These are phyloP conservation scores for Gandaritis pyraliata DNA, from an alignment of 2,888 invertebrate genomes.

Conservation along the genomic window DNA sequence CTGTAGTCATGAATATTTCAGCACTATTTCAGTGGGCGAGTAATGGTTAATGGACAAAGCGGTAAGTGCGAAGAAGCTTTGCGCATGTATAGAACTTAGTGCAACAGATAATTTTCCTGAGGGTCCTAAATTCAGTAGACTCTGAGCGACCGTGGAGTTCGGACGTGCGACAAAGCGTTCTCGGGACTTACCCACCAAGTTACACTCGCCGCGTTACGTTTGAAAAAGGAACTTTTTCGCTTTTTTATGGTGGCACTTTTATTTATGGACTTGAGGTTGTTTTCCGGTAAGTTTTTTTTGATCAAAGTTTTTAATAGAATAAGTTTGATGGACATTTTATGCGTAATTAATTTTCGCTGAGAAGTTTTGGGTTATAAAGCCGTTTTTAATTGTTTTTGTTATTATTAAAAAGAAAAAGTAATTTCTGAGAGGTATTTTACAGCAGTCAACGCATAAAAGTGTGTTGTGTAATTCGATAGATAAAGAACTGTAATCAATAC, in stretches of 20 bases:
- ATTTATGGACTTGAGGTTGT: slow-evolving; percentile 51
- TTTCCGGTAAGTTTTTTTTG: slow-evolving; percentile 50
- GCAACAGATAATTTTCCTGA: slow-evolving; percentile 62
- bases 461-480: slow-evolving; percentile 2
- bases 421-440: neutral
- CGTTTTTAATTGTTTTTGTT: slow-evolving; percentile 11
- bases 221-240: slow-evolving; percentile 45
- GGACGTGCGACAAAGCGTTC: slow-evolving; percentile 49
- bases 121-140: slow-evolving; percentile 62
- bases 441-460: neutral
- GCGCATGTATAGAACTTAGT: slow-evolving; percentile 66
- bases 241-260: slow-evolving; percentile 53
- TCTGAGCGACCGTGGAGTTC: slow-evolving; percentile 50
- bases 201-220: slow-evolving; percentile 55
- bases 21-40: slow-evolving; percentile 25
- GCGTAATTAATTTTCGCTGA: slow-evolving; percentile 30
- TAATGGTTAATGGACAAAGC: slow-evolving; percentile 44
- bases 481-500: neutral
- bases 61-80: slow-evolving; percentile 45
- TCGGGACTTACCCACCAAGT: slow-evolving; percentile 51
- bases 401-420: neutral
- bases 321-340: slow-evolving; percentile 33
- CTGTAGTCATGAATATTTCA: slow-evolving; percentile 18
- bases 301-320: slow-evolving; percentile 41
- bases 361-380: slow-evolving; percentile 19